Conservation (phyloP, 2,888 invertebrate species). For the Drosophila atripex region DNA sequence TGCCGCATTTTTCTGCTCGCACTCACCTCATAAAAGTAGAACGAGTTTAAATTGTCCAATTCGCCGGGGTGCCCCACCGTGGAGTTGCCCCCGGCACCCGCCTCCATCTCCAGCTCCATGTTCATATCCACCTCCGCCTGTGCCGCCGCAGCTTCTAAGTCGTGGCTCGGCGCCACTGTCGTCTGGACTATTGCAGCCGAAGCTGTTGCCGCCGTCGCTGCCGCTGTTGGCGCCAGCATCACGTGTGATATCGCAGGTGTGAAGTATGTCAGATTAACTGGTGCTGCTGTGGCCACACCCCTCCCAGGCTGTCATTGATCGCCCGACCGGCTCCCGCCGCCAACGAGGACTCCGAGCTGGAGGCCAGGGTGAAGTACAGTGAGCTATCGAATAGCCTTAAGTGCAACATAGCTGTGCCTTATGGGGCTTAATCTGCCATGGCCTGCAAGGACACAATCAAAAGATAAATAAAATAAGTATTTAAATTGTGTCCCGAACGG, state of each 20-base stretch:
- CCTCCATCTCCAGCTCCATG: constrained; percentile 14
- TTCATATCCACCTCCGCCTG: constrained; percentile 4
- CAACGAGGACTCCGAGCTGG: constrained; percentile 45
- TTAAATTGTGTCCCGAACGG: background rate
- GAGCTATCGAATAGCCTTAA: constrained; percentile 70
- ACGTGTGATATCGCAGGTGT: constrained; percentile 81
- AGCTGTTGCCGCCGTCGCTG: constrained; percentile 50
- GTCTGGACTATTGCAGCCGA: constrained; percentile 71
- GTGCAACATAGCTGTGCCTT: constrained; percentile 59
- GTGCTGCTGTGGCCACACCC: constrained; percentile 33
- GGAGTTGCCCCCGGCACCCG: constrained; percentile 45
- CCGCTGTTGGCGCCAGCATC: constrained; percentile 78
- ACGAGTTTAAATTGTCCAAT: constrained; percentile 82
- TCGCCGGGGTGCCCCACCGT: constrained; percentile 56
- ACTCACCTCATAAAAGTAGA: constrained; percentile 83
- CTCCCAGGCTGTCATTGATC: constrained; percentile 53
- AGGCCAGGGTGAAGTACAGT: constrained; percentile 64
- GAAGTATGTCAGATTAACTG: constrained; percentile 73
- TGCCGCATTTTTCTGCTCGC: background rate
- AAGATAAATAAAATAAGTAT: constrained; percentile 2
- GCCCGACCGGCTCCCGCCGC: constrained; percentile 5
- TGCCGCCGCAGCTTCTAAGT: constrained; percentile 43
- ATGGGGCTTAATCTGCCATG: constrained; percentile 16
- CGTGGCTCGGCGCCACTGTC: constrained; percentile 46
- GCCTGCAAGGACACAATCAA: constrained; percentile 11